Conservation (phyloP, 2,113 vertebrate genomes). For the Puma concolor region DNA sequence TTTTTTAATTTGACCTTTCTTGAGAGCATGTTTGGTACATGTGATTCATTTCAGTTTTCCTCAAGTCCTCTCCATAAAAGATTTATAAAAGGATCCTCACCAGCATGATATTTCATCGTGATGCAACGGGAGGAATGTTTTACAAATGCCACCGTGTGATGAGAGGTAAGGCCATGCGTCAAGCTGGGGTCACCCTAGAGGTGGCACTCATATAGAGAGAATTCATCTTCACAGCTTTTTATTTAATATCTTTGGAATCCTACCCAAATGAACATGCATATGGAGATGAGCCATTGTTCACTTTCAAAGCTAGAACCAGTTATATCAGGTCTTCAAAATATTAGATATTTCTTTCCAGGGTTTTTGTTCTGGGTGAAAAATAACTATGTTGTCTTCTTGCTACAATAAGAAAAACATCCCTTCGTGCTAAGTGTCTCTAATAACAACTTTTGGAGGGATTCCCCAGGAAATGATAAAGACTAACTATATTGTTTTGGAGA, state of each 20-base stretch:
- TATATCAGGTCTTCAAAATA: constrained; percentile 13
- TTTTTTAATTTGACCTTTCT: constrained; percentile 54
- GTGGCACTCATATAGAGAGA: neutral
- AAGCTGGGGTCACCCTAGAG: neutral
- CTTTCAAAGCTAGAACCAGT: neutral
- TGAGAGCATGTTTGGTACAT: neutral
- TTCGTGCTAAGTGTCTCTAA: neutral
- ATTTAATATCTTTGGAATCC: neutral
- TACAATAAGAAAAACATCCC: neutral
- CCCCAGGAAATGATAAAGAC: neutral
- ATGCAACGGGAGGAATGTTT: neutral
- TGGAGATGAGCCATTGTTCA: neutral
- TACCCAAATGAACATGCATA: neutral
- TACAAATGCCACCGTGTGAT: neutral
- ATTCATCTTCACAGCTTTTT: neutral
- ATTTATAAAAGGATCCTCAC: neutral
- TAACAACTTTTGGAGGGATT: neutral
- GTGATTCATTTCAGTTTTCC: constrained; percentile 43
- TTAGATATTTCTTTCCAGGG: neutral
- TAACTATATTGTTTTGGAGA: neutral
- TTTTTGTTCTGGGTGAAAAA: neutral
- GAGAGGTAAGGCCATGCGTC: neutral
- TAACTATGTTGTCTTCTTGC: neutral
- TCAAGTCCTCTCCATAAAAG: neutral
- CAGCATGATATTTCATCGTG: neutral